Evolutionary conservation across 2,888 invertebrate genomes (phyloP).

Genomic region (Helleia helle): DNA sequence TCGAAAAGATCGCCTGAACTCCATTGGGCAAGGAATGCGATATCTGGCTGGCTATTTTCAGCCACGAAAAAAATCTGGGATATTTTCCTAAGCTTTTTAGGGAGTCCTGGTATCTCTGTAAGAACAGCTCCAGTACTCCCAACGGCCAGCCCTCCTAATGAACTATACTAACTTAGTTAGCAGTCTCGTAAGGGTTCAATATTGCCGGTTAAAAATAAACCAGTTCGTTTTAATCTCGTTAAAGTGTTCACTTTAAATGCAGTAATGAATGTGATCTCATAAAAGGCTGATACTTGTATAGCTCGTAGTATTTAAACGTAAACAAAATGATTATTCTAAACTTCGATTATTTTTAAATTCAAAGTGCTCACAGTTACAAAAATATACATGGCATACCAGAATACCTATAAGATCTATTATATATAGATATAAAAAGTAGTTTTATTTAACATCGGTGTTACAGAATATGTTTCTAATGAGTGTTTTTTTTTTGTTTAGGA

Average conservation of each 20-base stretch:
- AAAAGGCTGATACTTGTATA: background rate
- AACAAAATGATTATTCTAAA: background rate
- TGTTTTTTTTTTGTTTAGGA: constrained; percentile 66
- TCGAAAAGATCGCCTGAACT: no score
- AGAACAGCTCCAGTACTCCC: no score
- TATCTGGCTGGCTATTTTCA: background rate
- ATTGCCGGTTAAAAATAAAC: constrained; percentile 4
- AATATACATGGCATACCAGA: no score
- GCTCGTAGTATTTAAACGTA: constrained; percentile 4
- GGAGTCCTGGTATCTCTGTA: background rate
- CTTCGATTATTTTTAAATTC: no score
- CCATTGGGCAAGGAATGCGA: background rate
- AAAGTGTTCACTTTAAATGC: background rate
- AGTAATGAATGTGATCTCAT: background rate
- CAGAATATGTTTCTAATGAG: background rate
- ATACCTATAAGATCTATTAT: no score
- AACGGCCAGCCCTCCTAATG: background rate
- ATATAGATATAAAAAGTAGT: no score
- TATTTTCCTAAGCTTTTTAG: background rate
- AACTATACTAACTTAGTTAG: background rate
- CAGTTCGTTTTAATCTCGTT: background rate
- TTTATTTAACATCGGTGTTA: no score
- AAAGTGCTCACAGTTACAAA: no score
- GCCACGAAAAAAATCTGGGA: no score
- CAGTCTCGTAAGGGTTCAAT: background rate